A percentile compares a stretch with the other conserved stretches of the same genome.
Conservation (phyloP, 2,113 vertebrate species). For the Sigmodon hispidus region DNA sequence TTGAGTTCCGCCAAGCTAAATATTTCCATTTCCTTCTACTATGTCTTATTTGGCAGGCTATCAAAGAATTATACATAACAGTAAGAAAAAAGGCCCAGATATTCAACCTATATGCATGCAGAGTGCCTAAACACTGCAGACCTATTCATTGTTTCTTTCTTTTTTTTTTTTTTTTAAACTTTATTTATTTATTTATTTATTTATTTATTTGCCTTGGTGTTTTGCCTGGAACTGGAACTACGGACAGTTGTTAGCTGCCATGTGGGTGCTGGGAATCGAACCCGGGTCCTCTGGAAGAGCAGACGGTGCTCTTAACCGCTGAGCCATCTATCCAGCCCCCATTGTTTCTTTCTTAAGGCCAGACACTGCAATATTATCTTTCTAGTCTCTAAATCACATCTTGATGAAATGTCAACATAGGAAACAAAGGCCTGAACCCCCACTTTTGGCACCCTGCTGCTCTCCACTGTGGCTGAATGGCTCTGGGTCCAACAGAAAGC, state of each 20-base stretch:
- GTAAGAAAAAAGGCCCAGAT: slow-evolving; percentile 1
- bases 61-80: not conserved
- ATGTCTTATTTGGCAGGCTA: not conserved
- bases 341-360: slow-evolving; percentile 7
- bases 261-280: too few relatives aligned
- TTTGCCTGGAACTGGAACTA: too few relatives aligned
- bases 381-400: slow-evolving; percentile 55
- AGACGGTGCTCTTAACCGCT: too few relatives aligned
- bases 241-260: too few relatives aligned
- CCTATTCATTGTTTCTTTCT: not conserved
- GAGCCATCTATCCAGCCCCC: too few relatives aligned
- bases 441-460: not conserved
- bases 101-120: not conserved
- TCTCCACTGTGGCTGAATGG: not conserved
- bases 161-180: not conserved
- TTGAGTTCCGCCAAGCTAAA: not conserved
- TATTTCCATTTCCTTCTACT: slow-evolving; percentile 1
- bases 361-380: slow-evolving; percentile 54
- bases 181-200: too few relatives aligned
- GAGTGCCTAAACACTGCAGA: not conserved
- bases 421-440: slow-evolving; percentile 49
- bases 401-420: slow-evolving; percentile 61
- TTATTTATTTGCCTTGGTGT: too few relatives aligned
- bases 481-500: not conserved
- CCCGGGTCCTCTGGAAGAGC: too few relatives aligned